Base-by-base conservation (phyloP, 1,140 invertebrate species). In the Drosophila pseudoobscura region DNA sequence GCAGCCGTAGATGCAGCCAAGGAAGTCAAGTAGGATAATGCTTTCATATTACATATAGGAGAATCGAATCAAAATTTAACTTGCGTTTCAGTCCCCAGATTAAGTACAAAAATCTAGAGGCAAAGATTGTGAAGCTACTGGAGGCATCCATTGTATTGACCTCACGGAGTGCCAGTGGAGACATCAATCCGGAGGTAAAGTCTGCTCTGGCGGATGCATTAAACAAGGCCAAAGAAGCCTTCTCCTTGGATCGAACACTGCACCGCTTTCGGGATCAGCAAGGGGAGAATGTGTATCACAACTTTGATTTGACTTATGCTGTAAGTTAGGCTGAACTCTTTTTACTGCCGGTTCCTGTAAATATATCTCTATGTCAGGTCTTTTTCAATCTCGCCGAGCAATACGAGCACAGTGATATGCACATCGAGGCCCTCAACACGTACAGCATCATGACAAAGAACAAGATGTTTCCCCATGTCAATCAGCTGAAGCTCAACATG, bases 401-500 rank as follows among this genome's bases (percentile, higher is more conserved):
- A 91, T 99, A 99, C 90, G 95, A 96, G 7, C 94, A 95, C 41
- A 99, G 98, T 92, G 97, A 98, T 89, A 96, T 99, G 95, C 97
- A 96, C 85, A 96, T 96, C 3, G 98, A 99, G 93, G 98, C 98
- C 1, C 93, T 99, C 22, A 98, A 98, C 77, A 98, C 97, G 0
- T 99, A 99, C 92, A 96, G 98, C 91, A 94, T 96, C 22, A 96
- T 97, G 69, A 96, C 95, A 2, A 95, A 96, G 80, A 98, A 98
- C 87, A 94, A 95, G 89, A 94, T 96, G 92, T 97, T 97, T 89
- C 95, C 94, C n/a, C 97, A 97, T 89, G 96, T 96, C 45, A 96
- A 97, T 83, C 94, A 98, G 71, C 92, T 99, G 0, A 98, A 98
- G 93, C 95, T 99, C 0, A 99, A 99, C 89, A 99, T 99, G 96